A percentile compares a stretch with the other conserved stretches of the same genome.
These are phyloP conservation scores for Noctua janthina DNA, from an alignment of 2,888 invertebrate species.

Conservation along the genomic window DNA sequence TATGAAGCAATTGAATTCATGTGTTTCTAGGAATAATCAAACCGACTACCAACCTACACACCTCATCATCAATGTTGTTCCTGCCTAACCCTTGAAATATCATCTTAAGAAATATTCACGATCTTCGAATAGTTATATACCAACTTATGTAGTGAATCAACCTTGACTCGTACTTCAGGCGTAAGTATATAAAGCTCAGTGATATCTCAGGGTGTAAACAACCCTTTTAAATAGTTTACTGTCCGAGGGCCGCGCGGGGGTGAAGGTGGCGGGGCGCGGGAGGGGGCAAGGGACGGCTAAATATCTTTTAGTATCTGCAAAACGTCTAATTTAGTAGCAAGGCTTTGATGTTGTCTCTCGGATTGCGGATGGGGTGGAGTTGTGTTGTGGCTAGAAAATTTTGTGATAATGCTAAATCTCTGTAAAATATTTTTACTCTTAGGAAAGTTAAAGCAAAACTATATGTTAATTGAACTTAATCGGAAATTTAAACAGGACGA, in stretches of 20 bases:
- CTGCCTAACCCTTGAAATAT: constrained; percentile 7
- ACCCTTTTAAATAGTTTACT: constrained; percentile 87
- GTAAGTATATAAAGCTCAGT: constrained; percentile 59
- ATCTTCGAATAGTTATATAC: constrained; percentile 32
- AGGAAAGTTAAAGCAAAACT: neutral
- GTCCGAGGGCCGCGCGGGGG: constrained; percentile 66
- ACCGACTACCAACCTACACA: neutral
- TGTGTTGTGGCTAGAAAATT: constrained; percentile 21
- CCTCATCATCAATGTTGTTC: neutral
- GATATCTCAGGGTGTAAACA: constrained; percentile 82
- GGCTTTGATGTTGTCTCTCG: constrained; percentile 82
- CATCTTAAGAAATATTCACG: constrained; percentile 1
- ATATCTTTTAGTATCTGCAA: constrained; percentile 89
- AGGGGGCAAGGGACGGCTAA: constrained; percentile 75
- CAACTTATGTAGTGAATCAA: constrained; percentile 43
- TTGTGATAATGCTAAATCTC: neutral
- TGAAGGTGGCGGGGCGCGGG: constrained; percentile 28
- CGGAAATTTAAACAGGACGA: neutral
- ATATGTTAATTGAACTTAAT: neutral
- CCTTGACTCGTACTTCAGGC: constrained; percentile 53
- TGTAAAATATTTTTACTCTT: neutral
- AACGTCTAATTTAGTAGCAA: constrained; percentile 86
- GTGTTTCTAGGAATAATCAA: neutral
- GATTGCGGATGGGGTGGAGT: constrained; percentile 68
- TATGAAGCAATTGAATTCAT: neutral